These are phyloP conservation scores for Leptopilina drosophilae DNA, from an alignment of 2,888 invertebrate species.

Conservation along the genomic window DNA sequence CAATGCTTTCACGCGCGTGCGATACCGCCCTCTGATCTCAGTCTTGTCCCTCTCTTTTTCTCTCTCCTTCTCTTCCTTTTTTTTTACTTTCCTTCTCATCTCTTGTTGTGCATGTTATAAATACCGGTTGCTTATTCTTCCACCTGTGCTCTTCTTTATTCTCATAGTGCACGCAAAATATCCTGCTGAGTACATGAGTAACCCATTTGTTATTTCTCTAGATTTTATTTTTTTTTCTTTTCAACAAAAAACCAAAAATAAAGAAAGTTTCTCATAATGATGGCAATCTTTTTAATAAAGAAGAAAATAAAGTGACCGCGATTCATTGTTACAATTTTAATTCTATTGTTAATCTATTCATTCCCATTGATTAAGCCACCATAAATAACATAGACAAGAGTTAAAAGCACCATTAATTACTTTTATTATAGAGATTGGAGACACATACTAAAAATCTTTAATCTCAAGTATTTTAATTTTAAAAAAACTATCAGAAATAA, in stretches of 20 bases:
- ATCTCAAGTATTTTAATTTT: no score
- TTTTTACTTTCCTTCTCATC: slow-evolving; percentile 48
- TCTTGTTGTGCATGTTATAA: slow-evolving; percentile 47
- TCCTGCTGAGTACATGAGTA: slow-evolving; percentile 10
- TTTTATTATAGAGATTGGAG: no score
- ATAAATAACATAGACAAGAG: no score
- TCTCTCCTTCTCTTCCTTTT: slow-evolving; percentile 40
- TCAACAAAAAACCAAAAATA: background rate
- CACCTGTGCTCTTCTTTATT: slow-evolving; percentile 53
- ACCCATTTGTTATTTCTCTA: slow-evolving; percentile 5
- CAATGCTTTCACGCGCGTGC: slow-evolving; percentile 53
- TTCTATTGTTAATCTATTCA: no score
- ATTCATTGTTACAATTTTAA: no score
- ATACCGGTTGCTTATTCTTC: slow-evolving; percentile 45
- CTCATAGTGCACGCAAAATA: slow-evolving; percentile 47
- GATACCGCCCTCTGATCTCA: slow-evolving; percentile 56
- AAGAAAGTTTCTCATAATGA: no score
- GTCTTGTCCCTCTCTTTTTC: slow-evolving; percentile 38
- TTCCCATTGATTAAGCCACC: no score
- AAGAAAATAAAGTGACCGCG: no score
- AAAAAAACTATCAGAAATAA: no score
- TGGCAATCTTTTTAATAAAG: background rate
- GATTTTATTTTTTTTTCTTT: background rate
- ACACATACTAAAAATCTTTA: no score
- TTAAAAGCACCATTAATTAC: no score